Evolutionary conservation across 2,888 invertebrate genomes (phyloP), one percentile per base, ranked within the genome.

Genomic region (Chymomyza amoena): DNA sequence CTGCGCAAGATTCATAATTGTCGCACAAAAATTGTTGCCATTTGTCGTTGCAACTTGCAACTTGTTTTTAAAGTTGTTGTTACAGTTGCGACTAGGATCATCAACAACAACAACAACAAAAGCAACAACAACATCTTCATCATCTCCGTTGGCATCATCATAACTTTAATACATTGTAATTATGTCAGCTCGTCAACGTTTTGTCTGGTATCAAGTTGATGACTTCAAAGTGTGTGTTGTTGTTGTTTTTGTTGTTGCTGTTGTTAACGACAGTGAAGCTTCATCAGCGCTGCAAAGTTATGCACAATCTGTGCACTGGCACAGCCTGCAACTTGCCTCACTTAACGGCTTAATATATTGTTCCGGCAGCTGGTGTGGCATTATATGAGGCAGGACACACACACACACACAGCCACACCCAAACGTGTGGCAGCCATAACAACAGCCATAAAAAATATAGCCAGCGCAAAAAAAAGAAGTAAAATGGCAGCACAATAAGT

Each of bases 271-370:
- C 39, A 45, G 13, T 45, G 13, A 10, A 45, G 39, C 39, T 54
- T 57, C 57, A 57, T 57, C 57, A 28, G 28, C 20, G 15, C 54
- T 16, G 54, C 54, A 54, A 54, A n/a, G 20, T 54, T 54, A 25
- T 61, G 70, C 74, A 63, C 82, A 82, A 82, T 84, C 82, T 84
- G 84, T 84, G 84, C 72, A 16, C 54, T 20, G 52, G 56, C 64
- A 70, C 51, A 69, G 75, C 74, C 66, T 64, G 52, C 69, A 60
- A 66, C 72, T 70, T 66, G 75, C 83, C 81, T 81, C 85, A 80
- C 81, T 87, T 85, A 87, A 87, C 87, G 78, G 81, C 81, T 87
- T 86, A 86, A 87, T 87, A 85, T 85, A 84, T 84, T 85, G 85
- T 85, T 77, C 76, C 82, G 70, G 77, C 85, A 85, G 80, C 73